phyloP scores from a whole-genome alignment of 2,797 vertebrate species.

The Aeoliscus strigatus region DNA sequence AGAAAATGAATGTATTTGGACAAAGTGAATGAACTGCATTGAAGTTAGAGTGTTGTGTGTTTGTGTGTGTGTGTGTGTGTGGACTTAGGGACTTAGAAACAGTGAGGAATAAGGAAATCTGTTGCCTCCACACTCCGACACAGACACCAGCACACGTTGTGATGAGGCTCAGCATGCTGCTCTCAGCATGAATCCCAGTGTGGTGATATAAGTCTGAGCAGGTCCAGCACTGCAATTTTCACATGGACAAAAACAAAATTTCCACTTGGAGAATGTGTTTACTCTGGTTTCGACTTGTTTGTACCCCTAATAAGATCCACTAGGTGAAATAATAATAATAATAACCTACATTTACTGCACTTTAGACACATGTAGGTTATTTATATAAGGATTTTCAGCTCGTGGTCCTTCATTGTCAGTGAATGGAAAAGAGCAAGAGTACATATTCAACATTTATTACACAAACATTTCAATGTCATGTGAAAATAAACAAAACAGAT shows the following conservation, averaged over 20 bases:
- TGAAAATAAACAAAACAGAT: too few species aligned
- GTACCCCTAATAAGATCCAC: too few species aligned
- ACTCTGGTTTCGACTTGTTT: background rate
- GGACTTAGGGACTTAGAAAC: conserved; percentile 2
- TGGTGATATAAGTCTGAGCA: conserved; percentile 21
- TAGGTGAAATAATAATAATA: too few species aligned
- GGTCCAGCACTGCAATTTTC: conserved; percentile 13
- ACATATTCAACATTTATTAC: too few species aligned
- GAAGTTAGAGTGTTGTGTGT: background rate
- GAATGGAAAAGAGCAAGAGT: too few species aligned
- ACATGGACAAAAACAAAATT: conserved; percentile 8
- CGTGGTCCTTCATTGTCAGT: too few species aligned
- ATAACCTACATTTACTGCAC: too few species aligned
- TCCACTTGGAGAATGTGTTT: conserved; percentile 15
- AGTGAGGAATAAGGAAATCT: conserved; percentile 10
- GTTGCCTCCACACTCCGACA: conserved; percentile 11
- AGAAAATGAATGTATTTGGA: conserved; percentile 14
- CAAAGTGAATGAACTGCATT: conserved; percentile 25
- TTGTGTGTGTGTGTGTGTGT: background rate
- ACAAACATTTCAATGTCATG: too few species aligned
- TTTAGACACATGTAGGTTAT: too few species aligned
- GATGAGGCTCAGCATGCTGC: conserved; percentile 50
- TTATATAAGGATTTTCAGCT: too few species aligned
- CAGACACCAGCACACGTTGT: conserved; percentile 39
- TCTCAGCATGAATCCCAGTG: conserved; percentile 36